These are phyloP conservation scores for Empidonax alnorum DNA, from an alignment of 2,113 vertebrate genomes.

Conservation along the genomic window DNA sequence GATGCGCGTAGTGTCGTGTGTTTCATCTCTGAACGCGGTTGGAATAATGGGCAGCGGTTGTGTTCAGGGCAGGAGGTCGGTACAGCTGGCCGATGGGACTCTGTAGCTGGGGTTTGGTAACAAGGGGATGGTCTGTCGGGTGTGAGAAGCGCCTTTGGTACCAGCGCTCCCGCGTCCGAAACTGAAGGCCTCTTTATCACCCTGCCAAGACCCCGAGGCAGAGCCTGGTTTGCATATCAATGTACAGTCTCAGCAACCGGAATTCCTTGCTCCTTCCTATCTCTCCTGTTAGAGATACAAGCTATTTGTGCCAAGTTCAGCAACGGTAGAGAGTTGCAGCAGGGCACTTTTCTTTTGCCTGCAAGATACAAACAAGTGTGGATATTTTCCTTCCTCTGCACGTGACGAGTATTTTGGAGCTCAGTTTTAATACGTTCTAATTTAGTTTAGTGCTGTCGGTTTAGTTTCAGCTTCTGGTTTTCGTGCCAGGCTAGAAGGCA, in stretches of 20 bases:
- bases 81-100: neutral
- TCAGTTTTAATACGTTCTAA: neutral
- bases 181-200: neutral
- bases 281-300: neutral
- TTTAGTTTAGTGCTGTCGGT: neutral
- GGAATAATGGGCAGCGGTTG: accelerated
- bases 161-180: accelerated
- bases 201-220: neutral
- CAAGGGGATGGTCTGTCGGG: accelerated
- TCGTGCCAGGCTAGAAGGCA: neutral
- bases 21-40: accelerated
- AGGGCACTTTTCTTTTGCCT: neutral
- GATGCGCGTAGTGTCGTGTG: accelerated
- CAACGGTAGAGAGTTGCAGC: neutral
- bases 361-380: neutral
- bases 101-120: accelerated
- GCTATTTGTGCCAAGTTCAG: neutral
- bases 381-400: neutral
- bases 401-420: neutral
- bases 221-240: neutral
- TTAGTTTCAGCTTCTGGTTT: neutral
- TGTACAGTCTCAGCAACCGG: neutral
- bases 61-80: accelerated
- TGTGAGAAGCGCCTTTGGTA: neutral
- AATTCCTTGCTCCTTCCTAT: neutral